Percentiles rank a stretch among this genome's conserved stretches.
Conservation (phyloP, 2,113 vertebrate genomes). For the Channa maculata region DNA sequence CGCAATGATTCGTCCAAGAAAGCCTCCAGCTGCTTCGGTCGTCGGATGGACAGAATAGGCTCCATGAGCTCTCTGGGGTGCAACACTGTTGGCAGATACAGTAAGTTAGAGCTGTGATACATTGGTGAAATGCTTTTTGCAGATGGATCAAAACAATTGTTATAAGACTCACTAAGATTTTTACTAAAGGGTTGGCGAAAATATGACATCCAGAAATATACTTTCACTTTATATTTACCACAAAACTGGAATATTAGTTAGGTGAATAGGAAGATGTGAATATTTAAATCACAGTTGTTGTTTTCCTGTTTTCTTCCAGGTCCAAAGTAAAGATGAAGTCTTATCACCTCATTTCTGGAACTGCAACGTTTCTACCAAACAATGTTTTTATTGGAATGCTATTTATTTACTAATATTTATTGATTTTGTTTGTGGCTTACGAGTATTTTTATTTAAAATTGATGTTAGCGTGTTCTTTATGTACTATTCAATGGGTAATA, state of each 20-base stretch:
- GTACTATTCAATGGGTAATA: constrained; percentile 69
- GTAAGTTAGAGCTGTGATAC: constrained; percentile 65
- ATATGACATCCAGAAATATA: too few species aligned
- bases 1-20: constrained; percentile 76
- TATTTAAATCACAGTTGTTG: too few species aligned
- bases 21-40: constrained; percentile 88
- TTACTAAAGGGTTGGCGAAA: too few species aligned
- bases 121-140: not conserved
- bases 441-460: constrained; percentile 65
- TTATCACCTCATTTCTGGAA: constrained; percentile 62
- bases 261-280: too few species aligned
- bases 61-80: constrained; percentile 90
- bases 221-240: too few species aligned
- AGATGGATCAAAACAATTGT: too few species aligned
- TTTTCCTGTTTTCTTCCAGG: constrained; percentile 68
- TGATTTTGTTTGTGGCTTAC: constrained; percentile 52
- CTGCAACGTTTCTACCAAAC: constrained; percentile 54
- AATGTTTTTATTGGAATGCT: constrained; percentile 65
- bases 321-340: constrained; percentile 80
- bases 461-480: constrained; percentile 49
- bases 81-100: constrained; percentile 75
- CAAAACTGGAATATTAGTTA: too few species aligned
- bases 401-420: constrained; percentile 85
- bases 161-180: too few species aligned
- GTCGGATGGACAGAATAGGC: constrained; percentile 89